Percentiles rank a stretch among this genome's conserved stretches.
phyloP scores from a whole-genome alignment of 2,113 vertebrate species.

The Taurulus bubalis region DNA sequence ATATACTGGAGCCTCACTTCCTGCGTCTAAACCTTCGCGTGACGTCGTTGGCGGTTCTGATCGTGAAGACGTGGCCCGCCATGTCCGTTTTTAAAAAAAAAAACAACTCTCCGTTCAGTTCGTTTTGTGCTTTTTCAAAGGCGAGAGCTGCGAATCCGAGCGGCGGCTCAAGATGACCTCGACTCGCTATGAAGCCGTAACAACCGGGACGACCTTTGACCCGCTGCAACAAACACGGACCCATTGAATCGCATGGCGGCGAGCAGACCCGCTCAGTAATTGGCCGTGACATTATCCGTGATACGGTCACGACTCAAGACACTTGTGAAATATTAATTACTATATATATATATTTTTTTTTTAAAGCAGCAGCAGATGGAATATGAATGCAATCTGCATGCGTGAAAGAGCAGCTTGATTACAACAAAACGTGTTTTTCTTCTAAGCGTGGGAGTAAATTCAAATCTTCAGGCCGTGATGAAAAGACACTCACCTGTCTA shows the following conservation, averaged over 20 bases:
- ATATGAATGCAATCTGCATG: neutral
- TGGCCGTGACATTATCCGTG: conserved; percentile 11
- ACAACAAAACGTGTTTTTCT: conserved; percentile 1
- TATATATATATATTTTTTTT: neutral
- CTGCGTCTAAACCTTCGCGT: neutral
- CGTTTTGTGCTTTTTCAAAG: conserved; percentile 8
- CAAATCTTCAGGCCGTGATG: conserved; percentile 40
- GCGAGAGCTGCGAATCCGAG: neutral
- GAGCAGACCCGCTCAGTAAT: conserved; percentile 11
- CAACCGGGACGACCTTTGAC: conserved; percentile 25
- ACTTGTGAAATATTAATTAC: conserved; percentile 31
- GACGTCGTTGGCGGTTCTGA: conserved; percentile 14
- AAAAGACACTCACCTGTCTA: conserved; percentile 47
- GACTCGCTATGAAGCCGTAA: conserved; percentile 18
- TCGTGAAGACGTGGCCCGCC: neutral
- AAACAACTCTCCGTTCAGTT: neutral
- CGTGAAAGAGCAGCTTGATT: conserved; percentile 33
- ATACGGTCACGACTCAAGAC: neutral
- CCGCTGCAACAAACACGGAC: conserved; percentile 8
- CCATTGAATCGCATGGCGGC: conserved; percentile 17
- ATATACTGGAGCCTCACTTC: neutral
- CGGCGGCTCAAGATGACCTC: conserved; percentile 17
- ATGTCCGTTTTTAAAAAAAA: neutral
- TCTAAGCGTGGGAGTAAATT: conserved; percentile 14
- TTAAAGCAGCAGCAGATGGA: neutral